Base-by-base conservation (phyloP, 2,888 invertebrate species). In the Cephus sareptanus region DNA sequence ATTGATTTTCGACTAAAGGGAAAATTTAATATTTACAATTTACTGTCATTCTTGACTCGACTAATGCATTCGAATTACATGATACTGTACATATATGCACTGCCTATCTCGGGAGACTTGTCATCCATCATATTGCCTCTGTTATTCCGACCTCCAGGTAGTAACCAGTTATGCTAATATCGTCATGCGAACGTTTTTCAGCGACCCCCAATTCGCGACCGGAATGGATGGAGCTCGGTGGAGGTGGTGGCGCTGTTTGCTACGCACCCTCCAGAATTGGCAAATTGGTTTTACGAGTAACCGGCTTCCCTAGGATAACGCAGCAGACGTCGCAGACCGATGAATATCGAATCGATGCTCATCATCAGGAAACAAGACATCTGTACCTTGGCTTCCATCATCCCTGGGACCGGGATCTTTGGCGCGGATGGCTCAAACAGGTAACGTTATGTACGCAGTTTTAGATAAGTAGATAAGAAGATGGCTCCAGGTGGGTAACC, bases 331-430 rank as follows among this genome's bases (percentile, higher is more conserved):
- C 71, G 13, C 81, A 79, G 78, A 12, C 69, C 9, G 33, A 75
- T 12, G 37, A 77, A 23, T 77, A 77, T 70, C 71, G 30, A 77
- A 80, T 80, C 75, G 81, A 80, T 69, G 77, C 81, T 76, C 70
- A 69, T 83, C 89, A 89, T 80, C 85, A 85, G 23, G 91, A 91
- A 75, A 90, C 90, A 68, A 93, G 93, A 85, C 94, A 94, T 85
- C 91, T 95, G 74, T 95, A 94, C 87, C 92, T 95, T 3, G 95
- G 95, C 76, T 95, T 95, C 89, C 93, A 93, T 83, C 93, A 94
- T 73, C 92, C 94, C 81, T 94, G 94, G 94, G 95, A 95, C 87
- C 92, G 95, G 84, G 94, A 94, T 84, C 92, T 95, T 87, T 95
- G 95, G 95, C 93, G 93, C 82, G 92, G 92, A 83, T 95, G 95